Evolutionary conservation across 2,797 vertebrate genomes (phyloP).

Genomic region (Furcifer pardalis): DNA sequence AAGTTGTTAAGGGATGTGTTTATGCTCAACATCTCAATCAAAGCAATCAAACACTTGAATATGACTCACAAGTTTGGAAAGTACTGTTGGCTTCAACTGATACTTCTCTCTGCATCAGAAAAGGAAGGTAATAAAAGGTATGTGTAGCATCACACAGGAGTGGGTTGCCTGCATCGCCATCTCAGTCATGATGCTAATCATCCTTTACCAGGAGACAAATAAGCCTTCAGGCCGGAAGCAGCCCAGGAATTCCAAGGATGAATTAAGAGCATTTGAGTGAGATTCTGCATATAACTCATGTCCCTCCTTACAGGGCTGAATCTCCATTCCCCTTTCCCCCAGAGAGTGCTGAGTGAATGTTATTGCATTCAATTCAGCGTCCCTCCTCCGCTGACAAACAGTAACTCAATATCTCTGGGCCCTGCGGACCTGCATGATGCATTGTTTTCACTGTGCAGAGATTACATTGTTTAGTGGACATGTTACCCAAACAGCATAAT

Average conservation of each 20-base stretch:
- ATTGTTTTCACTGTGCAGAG: slow-evolving; percentile 21
- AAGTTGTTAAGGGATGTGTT: slow-evolving; percentile 8
- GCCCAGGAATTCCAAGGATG: slow-evolving; percentile 5
- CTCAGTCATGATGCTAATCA: not conserved
- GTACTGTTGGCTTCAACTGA: not conserved
- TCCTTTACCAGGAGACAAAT: not conserved
- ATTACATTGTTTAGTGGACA: slow-evolving; percentile 45
- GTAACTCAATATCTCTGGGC: slow-evolving; percentile 48
- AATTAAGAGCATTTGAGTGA: slow-evolving; percentile 33
- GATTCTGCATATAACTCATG: slow-evolving; percentile 18
- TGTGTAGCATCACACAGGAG: not conserved
- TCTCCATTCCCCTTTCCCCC: slow-evolving; percentile 30
- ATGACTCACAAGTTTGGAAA: slow-evolving; percentile 23
- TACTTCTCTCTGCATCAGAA: not conserved
- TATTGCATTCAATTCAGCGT: slow-evolving; percentile 50
- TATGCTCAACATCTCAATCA: slow-evolving; percentile 4
- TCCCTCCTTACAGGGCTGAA: not conserved
- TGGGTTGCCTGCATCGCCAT: not conserved
- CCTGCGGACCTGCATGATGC: not conserved
- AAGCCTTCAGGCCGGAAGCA: slow-evolving; percentile 16
- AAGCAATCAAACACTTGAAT: slow-evolving; percentile 11
- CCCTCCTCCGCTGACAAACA: slow-evolving; percentile 42
- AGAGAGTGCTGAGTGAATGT: slow-evolving; percentile 15
- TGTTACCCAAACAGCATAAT: slow-evolving; percentile 23
- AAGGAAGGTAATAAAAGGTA: slow-evolving; percentile 15